A percentile compares a stretch with the other conserved stretches of the same genome.
Conservation (phyloP, 2,797 vertebrate species). For the Okamejei kenojei region DNA sequence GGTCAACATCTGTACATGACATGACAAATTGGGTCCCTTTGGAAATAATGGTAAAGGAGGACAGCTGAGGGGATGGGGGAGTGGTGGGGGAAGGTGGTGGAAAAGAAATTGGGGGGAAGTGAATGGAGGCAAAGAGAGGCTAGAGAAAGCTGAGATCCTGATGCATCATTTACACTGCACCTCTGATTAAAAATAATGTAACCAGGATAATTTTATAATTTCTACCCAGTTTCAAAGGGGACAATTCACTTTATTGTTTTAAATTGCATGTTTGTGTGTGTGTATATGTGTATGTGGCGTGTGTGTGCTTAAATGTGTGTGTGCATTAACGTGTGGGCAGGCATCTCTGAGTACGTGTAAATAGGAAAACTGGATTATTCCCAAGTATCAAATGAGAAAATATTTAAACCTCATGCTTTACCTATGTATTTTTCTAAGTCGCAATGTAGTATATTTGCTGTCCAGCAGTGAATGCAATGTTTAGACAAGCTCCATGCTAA, state of each 20-base stretch:
- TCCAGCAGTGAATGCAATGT: slow-evolving; percentile 50
- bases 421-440: background rate
- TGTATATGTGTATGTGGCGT: no score
- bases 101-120: slow-evolving; percentile 39
- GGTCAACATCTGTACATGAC: slow-evolving; percentile 76
- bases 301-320: background rate
- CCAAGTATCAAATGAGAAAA: background rate
- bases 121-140: slow-evolving; percentile 42
- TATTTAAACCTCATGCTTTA: background rate
- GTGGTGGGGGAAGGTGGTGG: slow-evolving; percentile 41
- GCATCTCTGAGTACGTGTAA: background rate
- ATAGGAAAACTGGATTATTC: background rate
- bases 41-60: slow-evolving; percentile 52
- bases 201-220: background rate
- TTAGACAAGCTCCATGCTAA: slow-evolving; percentile 58
- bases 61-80: slow-evolving; percentile 44
- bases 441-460: slow-evolving; percentile 43
- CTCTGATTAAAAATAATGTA: background rate
- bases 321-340: no score
- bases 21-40: slow-evolving; percentile 70
- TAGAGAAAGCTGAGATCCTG: slow-evolving; percentile 40
- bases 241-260: background rate
- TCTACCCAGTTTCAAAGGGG: slow-evolving; percentile 1
- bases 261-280: background rate
- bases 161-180: slow-evolving; percentile 45